These are phyloP conservation scores for Sebastiscus albofasciatus DNA, from an alignment of 2,797 vertebrate genomes.

Conservation along the genomic window DNA sequence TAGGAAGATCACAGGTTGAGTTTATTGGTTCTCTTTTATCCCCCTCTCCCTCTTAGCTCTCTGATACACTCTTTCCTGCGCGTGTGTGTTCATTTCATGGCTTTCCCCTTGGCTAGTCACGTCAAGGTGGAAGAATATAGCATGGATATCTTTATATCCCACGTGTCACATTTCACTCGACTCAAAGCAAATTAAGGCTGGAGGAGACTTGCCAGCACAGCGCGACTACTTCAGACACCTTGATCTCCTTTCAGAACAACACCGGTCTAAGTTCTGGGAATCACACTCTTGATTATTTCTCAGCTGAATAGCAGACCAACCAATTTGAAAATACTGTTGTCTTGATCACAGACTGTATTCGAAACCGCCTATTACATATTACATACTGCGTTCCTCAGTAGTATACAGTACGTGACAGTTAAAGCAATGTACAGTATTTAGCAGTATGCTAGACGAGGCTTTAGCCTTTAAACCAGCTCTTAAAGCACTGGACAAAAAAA, in stretches of 20 bases:
- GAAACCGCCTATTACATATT: no score
- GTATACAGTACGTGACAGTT: no score
- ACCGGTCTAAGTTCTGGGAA: neutral
- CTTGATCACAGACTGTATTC: neutral
- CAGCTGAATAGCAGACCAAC: neutral
- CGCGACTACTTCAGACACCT: neutral
- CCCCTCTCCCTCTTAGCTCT: neutral
- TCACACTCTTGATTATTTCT: neutral
- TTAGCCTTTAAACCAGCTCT: no score
- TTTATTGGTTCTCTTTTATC: slow-evolving; percentile 31
- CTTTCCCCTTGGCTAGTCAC: slow-evolving; percentile 46
- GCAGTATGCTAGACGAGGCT: no score
- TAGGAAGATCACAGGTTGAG: neutral
- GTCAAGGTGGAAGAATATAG: slow-evolving; percentile 59
- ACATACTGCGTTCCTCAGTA: no score
- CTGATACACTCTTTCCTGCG: neutral
- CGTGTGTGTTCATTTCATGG: neutral
- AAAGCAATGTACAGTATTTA: no score
- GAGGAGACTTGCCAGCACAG: neutral
- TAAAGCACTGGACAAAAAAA: no score
- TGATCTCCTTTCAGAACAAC: neutral
- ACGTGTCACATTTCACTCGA: slow-evolving; percentile 40
- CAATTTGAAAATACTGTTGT: neutral
- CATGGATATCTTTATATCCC: slow-evolving; percentile 35
- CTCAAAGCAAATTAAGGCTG: slow-evolving; percentile 2